Conservation (phyloP, 2,113 vertebrate genomes). For the Trogon melanurus region DNA sequence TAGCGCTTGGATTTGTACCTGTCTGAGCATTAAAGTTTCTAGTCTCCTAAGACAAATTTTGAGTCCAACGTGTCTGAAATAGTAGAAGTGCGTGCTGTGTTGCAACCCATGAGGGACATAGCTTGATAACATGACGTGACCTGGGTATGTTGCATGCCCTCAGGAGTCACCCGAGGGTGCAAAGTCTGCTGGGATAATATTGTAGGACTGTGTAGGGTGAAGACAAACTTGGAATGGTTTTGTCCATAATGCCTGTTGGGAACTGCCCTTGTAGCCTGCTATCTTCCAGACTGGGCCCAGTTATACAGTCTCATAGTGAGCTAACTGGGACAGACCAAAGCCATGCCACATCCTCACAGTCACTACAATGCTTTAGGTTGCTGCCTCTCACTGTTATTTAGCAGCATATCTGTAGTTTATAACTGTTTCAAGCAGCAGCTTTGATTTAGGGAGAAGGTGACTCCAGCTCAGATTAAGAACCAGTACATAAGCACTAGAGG, state of each 20-base stretch:
- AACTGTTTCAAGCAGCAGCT: not conserved
- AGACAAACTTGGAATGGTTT: not conserved
- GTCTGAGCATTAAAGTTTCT: not conserved
- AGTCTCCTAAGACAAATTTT: not conserved
- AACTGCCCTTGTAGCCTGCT: not conserved
- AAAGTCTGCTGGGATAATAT: not conserved
- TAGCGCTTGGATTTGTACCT: not conserved
- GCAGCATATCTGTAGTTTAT: not conserved
- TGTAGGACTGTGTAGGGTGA: not conserved
- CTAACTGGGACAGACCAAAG: not conserved
- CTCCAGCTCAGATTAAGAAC: not conserved
- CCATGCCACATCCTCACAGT: not conserved
- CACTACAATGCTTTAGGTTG: not conserved
- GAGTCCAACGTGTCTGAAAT: not conserved
- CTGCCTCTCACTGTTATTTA: not conserved
- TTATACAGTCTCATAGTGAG: not conserved
- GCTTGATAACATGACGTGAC: not conserved
- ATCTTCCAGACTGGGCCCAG: not conserved
- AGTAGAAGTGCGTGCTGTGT: not conserved
- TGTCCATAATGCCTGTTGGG: not conserved
- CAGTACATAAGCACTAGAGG: not conserved
- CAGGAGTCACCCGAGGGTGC: not conserved
- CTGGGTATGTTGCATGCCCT: conserved; percentile 10
- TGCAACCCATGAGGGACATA: not conserved
- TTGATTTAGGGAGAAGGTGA: not conserved